Percentiles rank a stretch among this genome's conserved stretches.
phyloP scores from a whole-genome alignment of 1,140 invertebrate genomes.

The Sycophila sp. region DNA sequence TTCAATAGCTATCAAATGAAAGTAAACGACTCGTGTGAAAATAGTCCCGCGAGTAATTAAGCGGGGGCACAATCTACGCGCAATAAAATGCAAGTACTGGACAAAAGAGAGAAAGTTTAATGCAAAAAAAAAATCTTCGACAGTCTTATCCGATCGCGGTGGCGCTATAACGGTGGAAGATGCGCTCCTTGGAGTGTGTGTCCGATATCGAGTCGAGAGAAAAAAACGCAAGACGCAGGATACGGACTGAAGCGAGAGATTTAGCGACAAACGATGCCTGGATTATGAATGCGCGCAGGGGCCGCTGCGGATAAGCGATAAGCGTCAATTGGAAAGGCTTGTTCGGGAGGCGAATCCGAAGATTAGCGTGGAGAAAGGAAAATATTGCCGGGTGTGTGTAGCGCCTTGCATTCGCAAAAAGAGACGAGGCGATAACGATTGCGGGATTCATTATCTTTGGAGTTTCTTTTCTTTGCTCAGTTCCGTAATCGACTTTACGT shows the following conservation, averaged over 20 bases:
- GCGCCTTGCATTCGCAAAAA: background rate
- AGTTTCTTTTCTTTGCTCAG: too few relatives aligned
- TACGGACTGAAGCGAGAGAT: background rate
- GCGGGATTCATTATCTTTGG: too few relatives aligned
- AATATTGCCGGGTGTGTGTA: constrained; percentile 5
- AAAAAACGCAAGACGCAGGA: background rate
- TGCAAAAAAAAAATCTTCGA: background rate
- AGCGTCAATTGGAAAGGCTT: constrained; percentile 27
- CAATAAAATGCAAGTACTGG: too few relatives aligned
- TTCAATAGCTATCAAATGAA: too few relatives aligned
- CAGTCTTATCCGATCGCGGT: too few relatives aligned
- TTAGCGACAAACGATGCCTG: constrained; percentile 27
- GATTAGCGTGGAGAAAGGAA: background rate
- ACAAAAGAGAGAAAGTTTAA: background rate
- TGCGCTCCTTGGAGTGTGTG: background rate
- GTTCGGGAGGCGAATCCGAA: constrained; percentile 7
- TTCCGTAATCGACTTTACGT: too few relatives aligned
- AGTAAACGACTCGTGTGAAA: too few relatives aligned
- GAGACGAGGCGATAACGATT: too few relatives aligned
- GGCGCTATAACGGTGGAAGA: too few relatives aligned
- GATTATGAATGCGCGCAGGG: constrained; percentile 6
- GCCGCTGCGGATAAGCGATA: constrained; percentile 11
- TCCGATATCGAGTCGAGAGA: background rate
- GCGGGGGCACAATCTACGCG: too few relatives aligned
- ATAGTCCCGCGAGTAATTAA: too few relatives aligned